Evolutionary conservation across 1,140 invertebrate genomes (phyloP).

Genomic region (Lepeophtheirus salmonis): DNA sequence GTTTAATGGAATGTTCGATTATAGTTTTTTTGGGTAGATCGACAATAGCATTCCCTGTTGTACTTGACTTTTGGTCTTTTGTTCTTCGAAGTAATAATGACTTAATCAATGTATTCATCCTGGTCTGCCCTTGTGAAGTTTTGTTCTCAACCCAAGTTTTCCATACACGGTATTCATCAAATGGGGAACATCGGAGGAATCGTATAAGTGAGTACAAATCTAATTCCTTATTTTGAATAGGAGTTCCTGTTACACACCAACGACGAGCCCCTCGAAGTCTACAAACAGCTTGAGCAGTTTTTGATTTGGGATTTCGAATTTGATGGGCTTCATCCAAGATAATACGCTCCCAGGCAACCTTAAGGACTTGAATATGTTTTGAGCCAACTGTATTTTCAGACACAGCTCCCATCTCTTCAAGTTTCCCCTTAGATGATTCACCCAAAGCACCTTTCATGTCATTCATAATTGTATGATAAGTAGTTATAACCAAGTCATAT

Average conservation of each 20-base stretch:
- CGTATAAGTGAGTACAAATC: slow-evolving; percentile 73
- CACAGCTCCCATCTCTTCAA: not conserved
- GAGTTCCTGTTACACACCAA: slow-evolving; percentile 82
- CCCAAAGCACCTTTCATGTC: slow-evolving; percentile 27
- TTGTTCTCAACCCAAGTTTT: slow-evolving; percentile 51
- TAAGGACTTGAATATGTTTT: slow-evolving; percentile 30
- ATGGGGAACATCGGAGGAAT: slow-evolving; percentile 62
- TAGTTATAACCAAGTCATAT: slow-evolving; percentile 54
- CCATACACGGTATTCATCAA: slow-evolving; percentile 54
- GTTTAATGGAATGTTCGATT: slow-evolving; percentile 29
- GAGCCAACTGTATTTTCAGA: slow-evolving; percentile 10
- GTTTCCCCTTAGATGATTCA: not conserved
- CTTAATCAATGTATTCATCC: slow-evolving; percentile 56
- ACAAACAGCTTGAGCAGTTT: slow-evolving; percentile 48
- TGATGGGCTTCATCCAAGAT: slow-evolving; percentile 83
- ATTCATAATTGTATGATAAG: slow-evolving; percentile 33
- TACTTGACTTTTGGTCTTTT: slow-evolving; percentile 48
- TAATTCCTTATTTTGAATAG: slow-evolving; percentile 76
- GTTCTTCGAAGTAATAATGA: slow-evolving; percentile 61
- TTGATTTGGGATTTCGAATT: slow-evolving; percentile 65
- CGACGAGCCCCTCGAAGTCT: slow-evolving; percentile 38
- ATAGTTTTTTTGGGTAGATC: slow-evolving; percentile 43
- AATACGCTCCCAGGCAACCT: slow-evolving; percentile 57
- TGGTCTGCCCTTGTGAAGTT: slow-evolving; percentile 42
- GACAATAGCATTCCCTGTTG: slow-evolving; percentile 32